A percentile compares a stretch with the other conserved stretches of the same genome.
Conservation (phyloP, 2,113 vertebrate genomes). For the Anhinga rufa region DNA sequence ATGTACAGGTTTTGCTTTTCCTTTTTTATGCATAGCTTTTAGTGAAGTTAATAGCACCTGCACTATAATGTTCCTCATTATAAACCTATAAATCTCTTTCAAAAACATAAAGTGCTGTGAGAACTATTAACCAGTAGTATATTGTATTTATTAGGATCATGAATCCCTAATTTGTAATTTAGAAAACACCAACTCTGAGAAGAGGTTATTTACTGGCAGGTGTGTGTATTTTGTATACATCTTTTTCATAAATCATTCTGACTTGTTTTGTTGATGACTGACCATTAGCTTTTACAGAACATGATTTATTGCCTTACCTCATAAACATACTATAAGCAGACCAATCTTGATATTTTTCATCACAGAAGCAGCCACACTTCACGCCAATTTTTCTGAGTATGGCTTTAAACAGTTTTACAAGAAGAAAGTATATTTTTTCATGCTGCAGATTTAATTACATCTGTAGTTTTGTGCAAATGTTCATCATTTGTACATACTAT, state of each 20-base stretch:
- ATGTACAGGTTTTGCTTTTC: background rate
- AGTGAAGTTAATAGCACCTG: background rate
- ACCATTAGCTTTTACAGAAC: background rate
- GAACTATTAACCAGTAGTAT: constrained; percentile 30
- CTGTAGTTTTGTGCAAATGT: background rate
- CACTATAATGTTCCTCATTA: constrained; percentile 16
- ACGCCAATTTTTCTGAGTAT: background rate
- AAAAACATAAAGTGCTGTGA: constrained; percentile 1
- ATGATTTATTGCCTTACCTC: background rate
- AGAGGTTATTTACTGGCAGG: constrained; percentile 19
- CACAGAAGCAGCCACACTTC: background rate
- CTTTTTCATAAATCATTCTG: background rate
- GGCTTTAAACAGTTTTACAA: background rate
- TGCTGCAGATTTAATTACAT: background rate
- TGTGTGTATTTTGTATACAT: background rate
- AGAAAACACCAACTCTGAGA: background rate
- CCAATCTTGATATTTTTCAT: background rate
- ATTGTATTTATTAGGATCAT: constrained; percentile 30
- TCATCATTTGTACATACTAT: background rate
- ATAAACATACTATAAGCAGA: background rate
- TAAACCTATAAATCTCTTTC: constrained; percentile 44
- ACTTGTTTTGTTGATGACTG: background rate
- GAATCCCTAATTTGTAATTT: constrained; percentile 43
- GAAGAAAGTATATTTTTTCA: background rate
- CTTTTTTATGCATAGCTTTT: background rate